Evolutionary conservation across 2,797 vertebrate genomes (phyloP).

Genomic region (Alectoris magna): DNA sequence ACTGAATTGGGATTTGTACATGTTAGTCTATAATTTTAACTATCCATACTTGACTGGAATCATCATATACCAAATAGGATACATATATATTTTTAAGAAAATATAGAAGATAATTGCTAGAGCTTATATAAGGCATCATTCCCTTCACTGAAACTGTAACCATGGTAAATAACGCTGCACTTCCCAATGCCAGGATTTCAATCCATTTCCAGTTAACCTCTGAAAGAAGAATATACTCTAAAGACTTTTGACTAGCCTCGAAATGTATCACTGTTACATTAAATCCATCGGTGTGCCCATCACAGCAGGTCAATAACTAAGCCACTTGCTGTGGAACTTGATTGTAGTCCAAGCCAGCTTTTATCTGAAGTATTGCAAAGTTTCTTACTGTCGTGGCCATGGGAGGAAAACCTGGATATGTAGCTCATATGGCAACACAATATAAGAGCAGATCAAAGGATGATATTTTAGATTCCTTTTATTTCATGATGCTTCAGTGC

Average conservation of each 20-base stretch:
- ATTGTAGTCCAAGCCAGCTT: slow-evolving; percentile 27
- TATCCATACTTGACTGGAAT: slow-evolving; percentile 21
- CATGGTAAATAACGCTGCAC: slow-evolving; percentile 8
- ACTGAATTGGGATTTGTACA: slow-evolving; percentile 43
- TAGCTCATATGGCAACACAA: neutral
- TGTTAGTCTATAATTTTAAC: slow-evolving; percentile 53
- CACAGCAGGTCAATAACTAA: slow-evolving; percentile 23
- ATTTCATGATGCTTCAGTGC: neutral
- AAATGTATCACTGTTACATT: slow-evolving; percentile 9
- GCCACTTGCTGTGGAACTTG: slow-evolving; percentile 10
- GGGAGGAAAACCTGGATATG: neutral
- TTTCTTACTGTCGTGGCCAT: neutral
- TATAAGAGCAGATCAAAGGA: slow-evolving; percentile 16
- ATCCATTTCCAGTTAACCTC: slow-evolving; percentile 30
- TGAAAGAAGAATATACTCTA: neutral
- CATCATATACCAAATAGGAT: neutral
- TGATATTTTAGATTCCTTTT: slow-evolving; percentile 6
- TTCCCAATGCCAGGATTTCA: slow-evolving; percentile 19
- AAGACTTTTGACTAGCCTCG: neutral
- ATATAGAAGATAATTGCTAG: slow-evolving; percentile 46
- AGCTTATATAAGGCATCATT: slow-evolving; percentile 27
- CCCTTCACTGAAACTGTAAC: slow-evolving; percentile 37
- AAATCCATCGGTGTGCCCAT: neutral
- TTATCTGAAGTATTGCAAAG: slow-evolving; percentile 30
- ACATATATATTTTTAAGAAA: neutral